Conservation (phyloP, 1,140 invertebrate species). For the Drosophila littoralis region DNA sequence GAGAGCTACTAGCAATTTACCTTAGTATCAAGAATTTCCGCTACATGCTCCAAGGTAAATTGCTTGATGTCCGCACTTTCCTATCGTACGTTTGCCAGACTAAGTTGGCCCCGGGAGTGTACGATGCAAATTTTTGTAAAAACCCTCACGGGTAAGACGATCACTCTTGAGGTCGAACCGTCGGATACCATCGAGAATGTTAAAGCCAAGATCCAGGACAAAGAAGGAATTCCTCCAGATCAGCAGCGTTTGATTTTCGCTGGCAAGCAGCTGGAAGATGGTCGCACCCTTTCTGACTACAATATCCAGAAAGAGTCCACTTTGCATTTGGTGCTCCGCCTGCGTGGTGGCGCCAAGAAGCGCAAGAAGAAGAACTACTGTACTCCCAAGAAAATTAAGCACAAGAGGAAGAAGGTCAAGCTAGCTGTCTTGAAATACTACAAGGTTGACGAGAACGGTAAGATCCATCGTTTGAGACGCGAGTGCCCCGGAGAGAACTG, state of each 20-base stretch:
- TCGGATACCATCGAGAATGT: too few relatives aligned
- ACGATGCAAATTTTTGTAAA: constrained; percentile 98
- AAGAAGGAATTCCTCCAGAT: too few relatives aligned
- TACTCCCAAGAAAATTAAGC: constrained; percentile 99
- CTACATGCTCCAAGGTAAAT: neutral
- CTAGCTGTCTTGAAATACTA: constrained; percentile 99
- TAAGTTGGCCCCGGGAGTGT: constrained; percentile 65
- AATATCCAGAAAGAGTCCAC: constrained; percentile 98
- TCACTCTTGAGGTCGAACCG: too few relatives aligned
- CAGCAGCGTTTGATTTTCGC: too few relatives aligned
- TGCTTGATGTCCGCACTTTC: neutral
- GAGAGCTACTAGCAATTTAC: neutral
- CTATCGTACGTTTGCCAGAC: too few relatives aligned
- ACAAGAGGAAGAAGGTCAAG: constrained; percentile 99
- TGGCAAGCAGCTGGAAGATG: too few relatives aligned
- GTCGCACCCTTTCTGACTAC: too few relatives aligned
- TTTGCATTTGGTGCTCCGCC: constrained; percentile 94
- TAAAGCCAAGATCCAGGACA: too few relatives aligned
- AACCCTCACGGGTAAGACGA: too few relatives aligned
- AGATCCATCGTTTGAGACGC: constrained; percentile 97
- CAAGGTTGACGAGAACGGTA: constrained; percentile 99
- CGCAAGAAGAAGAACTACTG: constrained; percentile 99
- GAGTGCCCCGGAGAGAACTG: constrained; percentile 98
- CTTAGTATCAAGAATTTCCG: neutral
- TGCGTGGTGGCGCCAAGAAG: constrained; percentile 99